phyloP scores from a whole-genome alignment of 2,888 invertebrate species.

The Spicauda simplicius region DNA sequence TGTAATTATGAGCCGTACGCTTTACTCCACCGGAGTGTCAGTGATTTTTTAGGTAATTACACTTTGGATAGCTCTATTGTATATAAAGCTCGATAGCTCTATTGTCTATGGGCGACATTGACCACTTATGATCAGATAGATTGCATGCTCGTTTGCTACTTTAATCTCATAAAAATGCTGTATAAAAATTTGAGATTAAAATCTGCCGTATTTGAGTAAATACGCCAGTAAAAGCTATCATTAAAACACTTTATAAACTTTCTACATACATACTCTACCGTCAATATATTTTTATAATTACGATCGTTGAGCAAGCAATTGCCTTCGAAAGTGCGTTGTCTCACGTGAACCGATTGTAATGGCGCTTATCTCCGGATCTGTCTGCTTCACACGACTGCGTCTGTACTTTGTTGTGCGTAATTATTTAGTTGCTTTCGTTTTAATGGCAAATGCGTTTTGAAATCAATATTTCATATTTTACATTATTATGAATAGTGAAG shows the following conservation, averaged over 20 bases:
- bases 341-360: slow-evolving; percentile 46
- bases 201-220: too few species aligned
- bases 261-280: slow-evolving; percentile 11
- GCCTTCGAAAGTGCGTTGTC: slow-evolving; percentile 46
- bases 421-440: slow-evolving; percentile 38
- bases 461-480: background rate
- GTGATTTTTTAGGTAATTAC: too few species aligned
- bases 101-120: too few species aligned
- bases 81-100: too few species aligned
- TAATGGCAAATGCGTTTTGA: slow-evolving; percentile 6
- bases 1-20: too few species aligned
- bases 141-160: too few species aligned
- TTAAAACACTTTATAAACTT: slow-evolving; percentile 12
- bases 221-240: background rate
- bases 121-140: too few species aligned
- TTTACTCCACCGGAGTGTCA: too few species aligned
- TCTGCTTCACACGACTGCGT: slow-evolving; percentile 44
- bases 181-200: too few species aligned
- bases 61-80: too few species aligned
- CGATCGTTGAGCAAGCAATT: slow-evolving; percentile 43
- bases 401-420: slow-evolving; percentile 40
- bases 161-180: too few species aligned
- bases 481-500: background rate
- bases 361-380: slow-evolving; percentile 41
- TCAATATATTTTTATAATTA: slow-evolving; percentile 36